Evolutionary conservation across 1,140 invertebrate genomes (phyloP).

Genomic region (Anastrepha ludens): DNA sequence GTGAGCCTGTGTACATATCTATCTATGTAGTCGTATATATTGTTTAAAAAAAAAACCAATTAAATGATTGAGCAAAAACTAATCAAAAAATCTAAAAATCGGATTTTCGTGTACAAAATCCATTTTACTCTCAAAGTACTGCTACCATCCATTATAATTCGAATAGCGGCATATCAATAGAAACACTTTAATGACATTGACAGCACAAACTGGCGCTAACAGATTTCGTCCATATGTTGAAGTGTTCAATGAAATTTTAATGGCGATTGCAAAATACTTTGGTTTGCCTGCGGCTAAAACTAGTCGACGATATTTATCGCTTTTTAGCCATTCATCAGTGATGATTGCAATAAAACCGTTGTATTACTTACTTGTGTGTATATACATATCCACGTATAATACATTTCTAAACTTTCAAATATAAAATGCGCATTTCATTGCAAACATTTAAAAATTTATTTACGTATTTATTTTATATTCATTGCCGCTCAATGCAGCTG

Average conservation of each 20-base stretch:
- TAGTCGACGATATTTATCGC: conserved; percentile 43
- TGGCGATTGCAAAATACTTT: conserved; percentile 48
- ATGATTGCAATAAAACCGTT: conserved; percentile 28
- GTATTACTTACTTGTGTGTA: background rate
- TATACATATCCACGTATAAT: background rate
- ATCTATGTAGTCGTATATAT: too few relatives aligned
- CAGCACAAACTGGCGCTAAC: background rate
- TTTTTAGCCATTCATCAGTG: conserved; percentile 35
- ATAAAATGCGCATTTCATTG: conserved; percentile 35
- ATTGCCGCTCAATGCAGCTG: conserved; percentile 12
- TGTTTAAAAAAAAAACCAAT: too few relatives aligned
- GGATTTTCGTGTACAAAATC: background rate
- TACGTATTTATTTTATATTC: conserved; percentile 52
- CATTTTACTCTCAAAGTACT: background rate
- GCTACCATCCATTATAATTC: conserved; percentile 3
- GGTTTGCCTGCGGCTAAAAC: conserved; percentile 46
- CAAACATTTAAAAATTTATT: conserved; percentile 38
- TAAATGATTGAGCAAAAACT: too few relatives aligned
- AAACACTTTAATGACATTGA: conserved; percentile 41
- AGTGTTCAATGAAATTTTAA: conserved; percentile 50
- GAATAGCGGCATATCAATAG: conserved; percentile 14
- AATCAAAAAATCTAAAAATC: too few relatives aligned
- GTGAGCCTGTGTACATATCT: too few relatives aligned
- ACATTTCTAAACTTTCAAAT: conserved; percentile 6
- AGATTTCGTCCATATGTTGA: conserved; percentile 12